Percentiles rank a stretch among this genome's conserved stretches.
Conservation (phyloP, 2,888 invertebrate species). For the Odontothrips loti region DNA sequence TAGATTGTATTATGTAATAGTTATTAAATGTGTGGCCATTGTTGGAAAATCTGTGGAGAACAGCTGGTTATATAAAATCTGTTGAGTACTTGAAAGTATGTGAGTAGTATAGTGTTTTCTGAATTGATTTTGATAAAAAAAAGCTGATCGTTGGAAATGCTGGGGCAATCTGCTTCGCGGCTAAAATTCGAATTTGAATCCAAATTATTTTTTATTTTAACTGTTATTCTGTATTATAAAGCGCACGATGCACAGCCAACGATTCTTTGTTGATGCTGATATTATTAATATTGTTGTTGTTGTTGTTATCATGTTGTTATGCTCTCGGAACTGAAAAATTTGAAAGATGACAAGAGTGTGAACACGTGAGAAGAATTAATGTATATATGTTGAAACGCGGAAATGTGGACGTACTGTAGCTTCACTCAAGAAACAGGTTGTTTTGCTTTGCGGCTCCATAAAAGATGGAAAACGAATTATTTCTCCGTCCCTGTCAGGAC, state of each 20-base stretch:
- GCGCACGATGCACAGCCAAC: conserved; percentile 15
- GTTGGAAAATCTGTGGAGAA: conserved; percentile 20
- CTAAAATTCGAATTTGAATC: not conserved
- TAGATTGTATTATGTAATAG: conserved; percentile 19
- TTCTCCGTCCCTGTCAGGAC: not conserved
- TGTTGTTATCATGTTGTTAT: conserved; percentile 20
- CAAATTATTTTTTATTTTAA: not conserved
- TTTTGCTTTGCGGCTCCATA: not conserved
- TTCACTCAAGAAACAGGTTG: not conserved
- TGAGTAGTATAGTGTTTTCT: conserved; percentile 10
- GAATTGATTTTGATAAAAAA: not conserved
- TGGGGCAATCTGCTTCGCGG: not conserved
- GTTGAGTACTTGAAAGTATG: not conserved
- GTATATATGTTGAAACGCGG: no score
- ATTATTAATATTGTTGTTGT: conserved; percentile 18
- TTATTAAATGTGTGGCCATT: conserved; percentile 20
- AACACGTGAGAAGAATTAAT: not conserved
- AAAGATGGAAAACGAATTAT: not conserved
- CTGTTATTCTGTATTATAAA: not conserved
- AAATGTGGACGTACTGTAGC: not conserved
- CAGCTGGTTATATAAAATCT: conserved; percentile 9
- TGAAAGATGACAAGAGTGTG: not conserved
- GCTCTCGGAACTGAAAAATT: not conserved
- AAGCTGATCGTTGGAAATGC: not conserved
- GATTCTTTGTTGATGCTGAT: conserved; percentile 4